Percentiles rank a stretch among this genome's conserved stretches.
Evolutionary conservation across 1,140 invertebrate species (phyloP).

Genomic region (Drosophila orosa): DNA sequence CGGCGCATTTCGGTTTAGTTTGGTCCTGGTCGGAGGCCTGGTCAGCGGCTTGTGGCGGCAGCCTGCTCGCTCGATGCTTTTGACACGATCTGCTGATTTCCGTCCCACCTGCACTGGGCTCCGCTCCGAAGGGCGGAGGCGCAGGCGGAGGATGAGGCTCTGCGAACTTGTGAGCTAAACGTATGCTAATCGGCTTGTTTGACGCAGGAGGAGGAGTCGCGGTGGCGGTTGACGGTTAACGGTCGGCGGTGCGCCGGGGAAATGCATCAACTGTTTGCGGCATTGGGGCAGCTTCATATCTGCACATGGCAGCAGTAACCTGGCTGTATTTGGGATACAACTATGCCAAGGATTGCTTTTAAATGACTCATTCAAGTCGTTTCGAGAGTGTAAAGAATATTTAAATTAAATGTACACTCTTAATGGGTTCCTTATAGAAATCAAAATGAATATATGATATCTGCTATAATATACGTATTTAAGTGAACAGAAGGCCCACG

Average conservation of each 20-base stretch:
- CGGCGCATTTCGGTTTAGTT: slow-evolving; percentile 60
- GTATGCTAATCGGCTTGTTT: slow-evolving; percentile 78
- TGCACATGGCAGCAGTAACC: not conserved
- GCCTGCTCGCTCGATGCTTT: slow-evolving; percentile 70
- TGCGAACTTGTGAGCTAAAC: slow-evolving; percentile 44
- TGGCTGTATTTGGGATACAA: not conserved
- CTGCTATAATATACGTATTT: not conserved
- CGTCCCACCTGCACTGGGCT: slow-evolving; percentile 8
- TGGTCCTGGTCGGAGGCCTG: slow-evolving; percentile 14
- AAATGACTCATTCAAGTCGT: not conserved
- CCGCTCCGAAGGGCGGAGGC: not conserved
- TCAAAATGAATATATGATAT: not conserved
- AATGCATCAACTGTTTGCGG: slow-evolving; percentile 49
- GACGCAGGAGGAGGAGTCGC: slow-evolving; percentile 13
- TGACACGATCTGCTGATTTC: slow-evolving; percentile 76
- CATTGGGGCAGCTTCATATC: slow-evolving; percentile 5
- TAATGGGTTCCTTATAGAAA: not conserved
- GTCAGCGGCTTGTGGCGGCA: slow-evolving; percentile 46
- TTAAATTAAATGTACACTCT: not conserved
- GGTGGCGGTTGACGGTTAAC: not conserved
- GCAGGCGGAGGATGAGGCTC: slow-evolving; percentile 20
- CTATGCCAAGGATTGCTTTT: not conserved
- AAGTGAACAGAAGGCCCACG: too few relatives aligned
- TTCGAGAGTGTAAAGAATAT: not conserved
- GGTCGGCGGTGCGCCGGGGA: slow-evolving; percentile 6